Evolutionary conservation across 1,140 invertebrate genomes (phyloP), one percentile per base, ranked within the genome.

Genomic region (Aethina tumida): DNA sequence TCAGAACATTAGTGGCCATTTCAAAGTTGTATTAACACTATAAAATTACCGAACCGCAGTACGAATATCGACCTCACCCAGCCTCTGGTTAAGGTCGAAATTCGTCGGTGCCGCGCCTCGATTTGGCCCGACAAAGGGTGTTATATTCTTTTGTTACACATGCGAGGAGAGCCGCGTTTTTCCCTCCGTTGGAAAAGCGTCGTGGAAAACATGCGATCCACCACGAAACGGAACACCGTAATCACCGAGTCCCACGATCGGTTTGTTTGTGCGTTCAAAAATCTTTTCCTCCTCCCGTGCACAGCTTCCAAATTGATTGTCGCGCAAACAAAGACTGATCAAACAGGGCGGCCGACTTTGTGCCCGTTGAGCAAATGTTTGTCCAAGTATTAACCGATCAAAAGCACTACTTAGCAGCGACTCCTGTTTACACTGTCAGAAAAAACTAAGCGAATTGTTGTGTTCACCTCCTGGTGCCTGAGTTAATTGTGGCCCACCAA

Each of bases 11-110:
- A 59, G 54, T 57, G 52, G 55, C 56, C 56, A 58, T 59, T 59
- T 59, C 52, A 53, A 48, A 52, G 56, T 55, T 55, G 56, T 52
- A 59, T 59, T 59, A 59, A 59, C 56, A 59, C 56, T 59, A 47
- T 41, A 45, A 48, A 57, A 59, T 59, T 59, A 53, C 50, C 29
- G n/a, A 31, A 37, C 33, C 5, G 6, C 17, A 20, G 35, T 14
- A 18, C 32, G 34, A 42, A 50, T 48, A 28, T 20, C 31, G 37
- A 12, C 47, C 40, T 20, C 33, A 24, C 21, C 16, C 8, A 10
- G 9, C 12, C 4, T 2, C 12, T 13, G 13, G 12, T n/a, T 40
- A 45, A 33, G 39, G 43, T 22, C 16, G 36, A 34, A 10, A 24
- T 39, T 49, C 19, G 34, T 32, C 9, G 20, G 36, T 24, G 18